Conservation (phyloP, 1,140 invertebrate species). For the Mycetomoellerius zeteki region DNA sequence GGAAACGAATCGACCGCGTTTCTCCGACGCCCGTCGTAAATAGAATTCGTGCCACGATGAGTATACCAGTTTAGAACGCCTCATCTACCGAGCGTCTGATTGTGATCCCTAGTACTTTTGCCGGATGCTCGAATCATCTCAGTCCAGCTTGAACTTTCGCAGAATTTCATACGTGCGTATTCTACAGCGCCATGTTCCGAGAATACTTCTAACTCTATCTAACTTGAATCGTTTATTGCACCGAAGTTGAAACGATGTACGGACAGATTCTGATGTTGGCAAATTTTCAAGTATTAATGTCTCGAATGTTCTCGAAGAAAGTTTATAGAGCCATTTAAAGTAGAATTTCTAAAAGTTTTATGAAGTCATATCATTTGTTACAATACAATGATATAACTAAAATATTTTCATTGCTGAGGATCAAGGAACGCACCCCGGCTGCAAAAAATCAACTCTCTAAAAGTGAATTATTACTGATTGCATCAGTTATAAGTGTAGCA, state of each 20-base stretch:
- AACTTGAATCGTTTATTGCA: not conserved
- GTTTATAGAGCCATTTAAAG: not conserved
- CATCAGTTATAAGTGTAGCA: too few species aligned
- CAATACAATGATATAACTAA: too few species aligned
- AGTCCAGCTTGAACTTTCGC: not conserved
- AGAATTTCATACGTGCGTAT: slow-evolving; percentile 25
- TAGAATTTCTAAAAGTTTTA: not conserved
- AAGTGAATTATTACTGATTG: too few species aligned
- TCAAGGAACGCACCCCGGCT: too few species aligned
- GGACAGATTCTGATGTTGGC: slow-evolving; percentile 13
- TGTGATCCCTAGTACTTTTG: slow-evolving; percentile 25
- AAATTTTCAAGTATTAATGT: slow-evolving; percentile 20
- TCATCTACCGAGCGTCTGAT: slow-evolving; percentile 12
- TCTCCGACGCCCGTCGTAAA: slow-evolving; percentile 30
- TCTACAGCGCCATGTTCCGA: not conserved
- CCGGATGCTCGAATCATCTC: slow-evolving; percentile 18
- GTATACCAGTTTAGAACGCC: slow-evolving; percentile 22
- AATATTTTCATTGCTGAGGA: too few species aligned
- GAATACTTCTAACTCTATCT: slow-evolving; percentile 5
- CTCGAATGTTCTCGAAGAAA: not conserved
- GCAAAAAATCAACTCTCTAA: too few species aligned
- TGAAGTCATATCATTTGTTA: too few species aligned
- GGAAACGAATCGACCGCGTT: slow-evolving; percentile 47
- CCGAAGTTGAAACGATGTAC: not conserved
- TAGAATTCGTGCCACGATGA: slow-evolving; percentile 37